Base-by-base conservation (phyloP, 2,113 vertebrate genomes). In the Crotalus tigris region DNA sequence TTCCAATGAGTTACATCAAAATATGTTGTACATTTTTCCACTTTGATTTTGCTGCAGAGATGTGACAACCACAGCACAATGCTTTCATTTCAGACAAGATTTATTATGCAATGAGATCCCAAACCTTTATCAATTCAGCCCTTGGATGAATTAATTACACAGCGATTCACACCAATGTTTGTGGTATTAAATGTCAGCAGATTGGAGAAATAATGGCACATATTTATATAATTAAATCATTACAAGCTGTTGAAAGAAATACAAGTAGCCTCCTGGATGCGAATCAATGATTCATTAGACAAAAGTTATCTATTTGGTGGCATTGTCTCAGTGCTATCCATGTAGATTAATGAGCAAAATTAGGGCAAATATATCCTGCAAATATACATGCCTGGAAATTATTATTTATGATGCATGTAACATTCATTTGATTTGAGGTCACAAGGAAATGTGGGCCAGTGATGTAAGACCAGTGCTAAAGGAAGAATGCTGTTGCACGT, bases 341-440 rank as follows among this genome's bases (percentile, higher is more conserved):
- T 90, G n/a, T 12, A 90, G 89, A 90, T 90, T 93, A 93, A 91
- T 90, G 89, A 90, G 46, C 13, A 58, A 93, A 93, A 90, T 87
- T 46, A 90, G 33, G 89, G 58, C n/a, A 61, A 64, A 39, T 64
- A 44, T 10, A 92, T 86, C 26, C 29, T 39, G n/a, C 69, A 15
- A 75, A 75, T 75, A 75, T 24, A 44, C 3, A 93, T 15, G 69
- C 11, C 61, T 12, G 90, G 75, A 17, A 15, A 17, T 44, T 86
- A 58, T 39, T 64, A 44, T 88, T 69, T 88, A 86, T 61, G 21
- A 59, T 24, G 49, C n/a, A 53, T 15, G 49, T 90, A 33, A 17
- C 29, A 53, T 54, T 87, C 49, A 19, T 33, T 88, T 81, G 12
- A 75, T 54, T 75, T 75, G 90, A 91, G 11, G 55, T 39, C 69